These are phyloP conservation scores for Hydroisotoma schaefferi DNA, from an alignment of 2,888 invertebrate species.

Conservation along the genomic window DNA sequence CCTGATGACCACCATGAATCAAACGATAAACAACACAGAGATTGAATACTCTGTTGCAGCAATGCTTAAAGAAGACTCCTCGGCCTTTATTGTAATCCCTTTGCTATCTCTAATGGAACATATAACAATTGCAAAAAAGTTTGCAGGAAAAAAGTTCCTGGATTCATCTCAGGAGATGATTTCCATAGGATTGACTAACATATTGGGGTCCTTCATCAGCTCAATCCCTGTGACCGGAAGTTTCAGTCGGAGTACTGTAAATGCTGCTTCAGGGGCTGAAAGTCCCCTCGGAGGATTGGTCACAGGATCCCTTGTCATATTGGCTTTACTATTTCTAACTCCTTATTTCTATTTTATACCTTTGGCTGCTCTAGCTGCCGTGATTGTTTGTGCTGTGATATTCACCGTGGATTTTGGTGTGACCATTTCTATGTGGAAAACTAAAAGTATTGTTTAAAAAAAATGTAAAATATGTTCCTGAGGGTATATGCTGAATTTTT, in stretches of 20 bases:
- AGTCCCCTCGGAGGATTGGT: conserved; percentile 58
- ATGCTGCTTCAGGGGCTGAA: conserved; percentile 55
- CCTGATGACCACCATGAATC: conserved; percentile 55
- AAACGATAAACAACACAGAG: conserved; percentile 58
- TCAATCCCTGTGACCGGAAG: conserved; percentile 53
- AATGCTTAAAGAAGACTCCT: conserved; percentile 73
- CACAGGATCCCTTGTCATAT: conserved; percentile 73
- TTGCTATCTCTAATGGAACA: conserved; percentile 80
- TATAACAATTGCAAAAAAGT: conserved; percentile 90
- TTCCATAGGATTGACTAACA: conserved; percentile 53
- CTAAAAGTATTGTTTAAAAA: conserved; percentile 66
- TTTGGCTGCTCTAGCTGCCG: conserved; percentile 74
- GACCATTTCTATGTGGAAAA: conserved; percentile 68
- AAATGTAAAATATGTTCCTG: neutral
- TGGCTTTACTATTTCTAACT: conserved; percentile 79
- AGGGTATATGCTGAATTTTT: neutral
- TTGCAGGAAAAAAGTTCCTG: conserved; percentile 55
- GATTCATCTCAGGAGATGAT: conserved; percentile 52
- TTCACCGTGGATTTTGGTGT: conserved; percentile 60
- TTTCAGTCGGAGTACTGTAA: conserved; percentile 56
- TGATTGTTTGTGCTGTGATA: conserved; percentile 83
- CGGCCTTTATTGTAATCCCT: conserved; percentile 80
- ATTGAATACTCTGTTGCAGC: conserved; percentile 61
- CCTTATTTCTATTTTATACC: conserved; percentile 84
- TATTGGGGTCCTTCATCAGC: conserved; percentile 54